Evolutionary conservation across 2,797 vertebrate species (phyloP), one percentile per base, ranked within the genome.

Genomic region (Austrolebias charrua): DNA sequence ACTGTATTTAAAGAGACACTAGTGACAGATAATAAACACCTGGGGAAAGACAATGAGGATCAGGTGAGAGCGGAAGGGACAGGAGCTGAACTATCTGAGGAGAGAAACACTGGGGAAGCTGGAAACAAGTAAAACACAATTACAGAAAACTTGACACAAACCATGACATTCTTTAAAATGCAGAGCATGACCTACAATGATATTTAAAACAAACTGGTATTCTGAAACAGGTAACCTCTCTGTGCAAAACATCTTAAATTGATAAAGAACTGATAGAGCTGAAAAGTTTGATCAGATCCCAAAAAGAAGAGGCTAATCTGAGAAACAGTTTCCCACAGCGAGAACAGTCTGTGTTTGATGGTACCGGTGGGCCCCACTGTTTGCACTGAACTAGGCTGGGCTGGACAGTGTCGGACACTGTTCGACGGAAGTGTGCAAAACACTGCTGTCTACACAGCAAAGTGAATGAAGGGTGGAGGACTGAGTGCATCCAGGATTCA

Each of bases 301-400:
- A 76, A 67, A 73, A 24, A 67, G 61, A 66, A 2, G 6, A 71
- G 40, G 74, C 72, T 64, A 83, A 69, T 40, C 62, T 63, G 50
- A 59, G 56, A 81, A 46, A 67, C 43, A 60, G 44, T 76, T 83
- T 83, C 79, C 77, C 84, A 69, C 50, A 44, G 63, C 64, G 76
- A 73, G 51, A 73, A 47, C 58, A 45, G 61, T 58, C 57, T 16
- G 29, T 66, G 63, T 71, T 75, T 79, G 5, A 20, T 29, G 66
- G 66, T 65, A 49, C 70, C 54, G 64, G 60, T 73, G 67, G 76
- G 75, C 80, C 56, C 63, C 57, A 35, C 35, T 84, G 75, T 83
- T 79, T 76, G 68, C 73, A 75, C 70, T 53, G 71, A 73, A 48
- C 69, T 29, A 63, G 31, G 24, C 45, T 28, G 49, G n/a, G 28